phyloP scores from a whole-genome alignment of 2,888 invertebrate genomes.

The Allolobophora icterica region DNA sequence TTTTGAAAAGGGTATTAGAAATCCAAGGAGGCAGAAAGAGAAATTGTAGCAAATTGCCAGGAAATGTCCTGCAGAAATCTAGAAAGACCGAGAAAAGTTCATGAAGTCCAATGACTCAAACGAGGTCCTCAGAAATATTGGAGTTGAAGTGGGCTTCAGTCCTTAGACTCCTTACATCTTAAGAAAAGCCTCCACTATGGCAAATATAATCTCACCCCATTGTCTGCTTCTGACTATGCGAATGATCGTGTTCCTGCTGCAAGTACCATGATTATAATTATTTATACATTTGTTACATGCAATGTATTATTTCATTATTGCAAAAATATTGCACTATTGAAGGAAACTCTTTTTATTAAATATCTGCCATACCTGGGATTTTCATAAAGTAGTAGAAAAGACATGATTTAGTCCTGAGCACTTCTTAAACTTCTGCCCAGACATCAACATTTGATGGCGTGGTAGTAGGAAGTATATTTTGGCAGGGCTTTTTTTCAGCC shows the following conservation, averaged over 20 bases:
- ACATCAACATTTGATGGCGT: too few relatives aligned
- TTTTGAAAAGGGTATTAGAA: too few relatives aligned
- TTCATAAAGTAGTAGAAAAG: background rate
- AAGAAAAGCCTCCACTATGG: background rate
- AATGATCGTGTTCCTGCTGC: background rate
- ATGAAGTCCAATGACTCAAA: too few relatives aligned
- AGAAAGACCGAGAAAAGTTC: too few relatives aligned
- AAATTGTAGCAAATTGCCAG: too few relatives aligned
- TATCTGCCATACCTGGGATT: background rate
- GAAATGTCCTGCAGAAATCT: too few relatives aligned
- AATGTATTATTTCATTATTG: background rate
- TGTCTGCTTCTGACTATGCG: background rate
- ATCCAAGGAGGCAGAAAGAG: too few relatives aligned
- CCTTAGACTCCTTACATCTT: background rate
- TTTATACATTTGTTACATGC: background rate
- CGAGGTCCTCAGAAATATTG: too few relatives aligned
- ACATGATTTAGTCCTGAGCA: background rate
- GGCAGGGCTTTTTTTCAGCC: too few relatives aligned
- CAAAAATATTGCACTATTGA: background rate
- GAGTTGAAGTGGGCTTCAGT: background rate
- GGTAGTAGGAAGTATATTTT: background rate
- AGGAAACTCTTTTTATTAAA: background rate
- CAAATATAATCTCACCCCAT: background rate
- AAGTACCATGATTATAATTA: background rate
- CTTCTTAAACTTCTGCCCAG: too few relatives aligned